Base-by-base conservation (phyloP, 2,113 vertebrate species). In the Crypturellus undulatus region DNA sequence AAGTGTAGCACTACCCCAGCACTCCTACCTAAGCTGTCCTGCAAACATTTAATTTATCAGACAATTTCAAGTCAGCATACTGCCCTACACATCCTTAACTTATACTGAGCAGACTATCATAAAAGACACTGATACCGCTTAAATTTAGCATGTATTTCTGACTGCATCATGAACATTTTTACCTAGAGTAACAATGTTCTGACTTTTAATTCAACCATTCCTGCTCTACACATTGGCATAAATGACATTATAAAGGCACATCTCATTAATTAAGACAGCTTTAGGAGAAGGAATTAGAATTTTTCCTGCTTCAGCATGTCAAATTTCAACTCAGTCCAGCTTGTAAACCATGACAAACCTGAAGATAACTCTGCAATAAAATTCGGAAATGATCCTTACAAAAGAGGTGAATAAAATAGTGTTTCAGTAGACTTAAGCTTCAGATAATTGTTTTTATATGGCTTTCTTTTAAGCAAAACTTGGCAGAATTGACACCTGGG, bases 1-100 rank as follows among this genome's bases (percentile, higher is more conserved):
- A 81, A 84, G 60, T 7, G 30, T 89, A 32, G 6, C 14, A 87
- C 45, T 63, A 71, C 15, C 10, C 81, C 58, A 78, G 58, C 47
- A 24, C 3, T 71, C 0, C 0, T 43, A 43, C 43, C 6, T 42
- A n/a, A 28, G 32, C 25, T 70, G 10, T 20, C 22, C 22, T 25
- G 24, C n/a, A 36, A 18, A n/a, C 20, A n/a, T 49, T 49, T 24
- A 69, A 34, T n/a, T 43, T n/a, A 68, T 63, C 24, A 54, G 45
- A 1, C 3, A 63, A 43, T 10, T 87, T 71, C 72, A 38, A 7
- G 40, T 43, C 28, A 78, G 4, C 4, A 1, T 14, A 8, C 69
- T 72, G 24, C 69, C 34, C 69, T 71, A 76, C 47, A 42, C 18
- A 60, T 21, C 9, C 6, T 38, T 76, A 51, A 13, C 24, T 18